phyloP scores from a whole-genome alignment of 2,113 vertebrate genomes.

The Xenopus tropicalis region DNA sequence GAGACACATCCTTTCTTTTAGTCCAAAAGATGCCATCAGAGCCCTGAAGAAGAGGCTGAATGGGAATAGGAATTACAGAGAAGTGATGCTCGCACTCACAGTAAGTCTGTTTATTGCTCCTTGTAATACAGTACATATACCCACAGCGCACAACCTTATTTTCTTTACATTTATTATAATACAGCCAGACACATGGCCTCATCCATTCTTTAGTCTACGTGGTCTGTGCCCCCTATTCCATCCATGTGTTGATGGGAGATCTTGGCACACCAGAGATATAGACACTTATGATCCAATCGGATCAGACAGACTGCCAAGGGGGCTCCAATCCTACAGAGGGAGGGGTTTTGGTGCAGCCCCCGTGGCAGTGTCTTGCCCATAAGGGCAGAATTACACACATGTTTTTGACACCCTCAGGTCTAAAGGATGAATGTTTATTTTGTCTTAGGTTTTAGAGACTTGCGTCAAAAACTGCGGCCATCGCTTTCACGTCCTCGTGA shows the following conservation, averaged over 20 bases:
- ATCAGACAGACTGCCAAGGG: no score
- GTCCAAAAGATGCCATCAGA: constrained; percentile 94
- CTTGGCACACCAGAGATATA: no score
- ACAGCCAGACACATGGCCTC: not conserved
- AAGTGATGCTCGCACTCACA: constrained; percentile 95
- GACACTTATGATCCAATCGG: no score
- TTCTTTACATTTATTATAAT: no score
- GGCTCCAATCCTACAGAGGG: no score
- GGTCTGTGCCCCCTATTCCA: no score
- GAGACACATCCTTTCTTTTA: constrained; percentile 45
- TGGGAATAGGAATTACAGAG: constrained; percentile 93
- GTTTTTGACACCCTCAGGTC: no score
- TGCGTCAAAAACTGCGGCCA: constrained; percentile 99
- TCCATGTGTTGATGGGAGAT: no score
- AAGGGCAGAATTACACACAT: no score
- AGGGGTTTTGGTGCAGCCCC: no score
- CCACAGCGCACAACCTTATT: not conserved
- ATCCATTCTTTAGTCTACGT: not conserved
- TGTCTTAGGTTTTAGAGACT: constrained; percentile 85
- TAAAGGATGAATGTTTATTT: not conserved
- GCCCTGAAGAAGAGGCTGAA: constrained; percentile 94
- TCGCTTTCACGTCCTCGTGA: constrained; percentile 90
- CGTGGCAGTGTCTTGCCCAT: no score
- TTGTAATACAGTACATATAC: no score
- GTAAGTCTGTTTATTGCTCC: constrained; percentile 69